phyloP scores from a whole-genome alignment of 2,888 invertebrate genomes.

The Ochlodes sylvanus region DNA sequence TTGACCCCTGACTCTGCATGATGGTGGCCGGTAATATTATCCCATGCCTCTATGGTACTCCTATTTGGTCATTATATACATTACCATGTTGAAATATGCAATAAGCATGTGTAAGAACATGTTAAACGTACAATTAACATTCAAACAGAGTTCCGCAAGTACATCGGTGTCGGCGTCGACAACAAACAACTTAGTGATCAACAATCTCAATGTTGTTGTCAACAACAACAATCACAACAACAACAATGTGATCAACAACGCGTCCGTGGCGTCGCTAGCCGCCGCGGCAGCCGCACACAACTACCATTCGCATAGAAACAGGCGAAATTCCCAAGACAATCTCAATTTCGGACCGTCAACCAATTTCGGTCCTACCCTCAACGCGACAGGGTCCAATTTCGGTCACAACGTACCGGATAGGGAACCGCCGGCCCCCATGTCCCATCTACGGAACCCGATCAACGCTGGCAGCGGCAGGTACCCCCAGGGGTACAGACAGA shows the following conservation, averaged over 20 bases:
- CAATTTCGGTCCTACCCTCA: constrained; percentile 78
- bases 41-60: neutral
- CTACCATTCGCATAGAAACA: constrained; percentile 78
- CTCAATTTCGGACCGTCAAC: constrained; percentile 68
- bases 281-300: constrained; percentile 80
- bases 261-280: constrained; percentile 79
- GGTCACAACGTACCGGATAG: constrained; percentile 72
- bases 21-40: constrained; percentile 5
- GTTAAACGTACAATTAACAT: constrained; percentile 4
- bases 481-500: constrained; percentile 77
- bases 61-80: neutral
- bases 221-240: constrained; percentile 84
- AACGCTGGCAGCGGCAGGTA: constrained; percentile 78
- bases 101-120: constrained; percentile 18
- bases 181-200: constrained; percentile 82
- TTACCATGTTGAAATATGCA: neutral
- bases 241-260: constrained; percentile 82
- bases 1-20: neutral
- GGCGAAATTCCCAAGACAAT: constrained; percentile 78
- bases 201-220: constrained; percentile 80
- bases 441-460: constrained; percentile 74
- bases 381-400: constrained; percentile 74
- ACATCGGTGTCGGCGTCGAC: constrained; percentile 80
- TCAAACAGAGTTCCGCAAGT: constrained; percentile 74
- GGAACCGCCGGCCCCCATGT: constrained; percentile 77